A percentile compares a stretch with the other conserved stretches of the same genome.
Conservation (phyloP, 1,140 invertebrate genomes). For the Magallana angulata region DNA sequence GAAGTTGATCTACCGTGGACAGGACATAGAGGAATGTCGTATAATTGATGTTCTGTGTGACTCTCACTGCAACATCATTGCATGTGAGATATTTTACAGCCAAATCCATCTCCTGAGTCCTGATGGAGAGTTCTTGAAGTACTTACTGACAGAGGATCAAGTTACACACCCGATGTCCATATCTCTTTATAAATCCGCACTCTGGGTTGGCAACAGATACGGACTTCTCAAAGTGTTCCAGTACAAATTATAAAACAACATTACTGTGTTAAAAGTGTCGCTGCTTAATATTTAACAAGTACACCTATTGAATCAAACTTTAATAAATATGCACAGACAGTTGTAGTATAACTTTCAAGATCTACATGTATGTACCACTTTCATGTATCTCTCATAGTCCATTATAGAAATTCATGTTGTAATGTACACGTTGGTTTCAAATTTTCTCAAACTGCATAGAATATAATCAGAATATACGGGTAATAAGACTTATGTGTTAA, state of each 20-base stretch:
- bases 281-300: too few relatives aligned
- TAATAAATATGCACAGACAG: too few relatives aligned
- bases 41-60: neutral
- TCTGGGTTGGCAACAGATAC: neutral
- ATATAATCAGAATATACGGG: too few relatives aligned
- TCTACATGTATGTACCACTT: too few relatives aligned
- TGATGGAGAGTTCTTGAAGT: neutral
- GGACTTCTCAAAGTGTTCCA: neutral
- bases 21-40: neutral
- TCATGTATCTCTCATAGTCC: too few relatives aligned
- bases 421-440: too few relatives aligned
- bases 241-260: neutral
- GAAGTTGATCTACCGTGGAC: neutral
- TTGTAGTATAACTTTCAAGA: too few relatives aligned
- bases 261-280: neutral
- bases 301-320: too few relatives aligned
- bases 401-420: too few relatives aligned
- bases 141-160: neutral
- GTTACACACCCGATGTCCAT: neutral
- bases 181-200: neutral
- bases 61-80: neutral
- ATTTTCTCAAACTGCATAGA: too few relatives aligned
- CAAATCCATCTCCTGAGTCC: conserved; percentile 15
- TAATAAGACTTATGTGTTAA: too few relatives aligned
- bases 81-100: neutral